Base-by-base conservation (phyloP, 1,140 invertebrate species). In the Goniozus legneri region DNA sequence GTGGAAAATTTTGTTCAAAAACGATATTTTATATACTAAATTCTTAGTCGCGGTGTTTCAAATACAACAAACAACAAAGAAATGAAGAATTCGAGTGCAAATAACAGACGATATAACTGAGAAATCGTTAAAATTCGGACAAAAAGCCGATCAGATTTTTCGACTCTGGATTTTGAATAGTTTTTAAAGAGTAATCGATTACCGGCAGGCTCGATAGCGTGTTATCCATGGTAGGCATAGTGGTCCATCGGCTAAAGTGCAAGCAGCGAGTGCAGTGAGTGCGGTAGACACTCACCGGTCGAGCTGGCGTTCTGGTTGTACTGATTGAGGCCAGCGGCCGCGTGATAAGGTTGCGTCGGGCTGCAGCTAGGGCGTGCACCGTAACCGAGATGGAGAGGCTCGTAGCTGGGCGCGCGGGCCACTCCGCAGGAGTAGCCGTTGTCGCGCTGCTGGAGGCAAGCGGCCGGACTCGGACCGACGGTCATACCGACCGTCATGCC, bases 371-470 rank as follows among this genome's bases (percentile, higher is more conserved):
- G 77, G 32, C 84, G 73, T 16, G 83, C 77, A 6, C 82, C 82
- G 64, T 82, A 84, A 36, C 81, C 79, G 3, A 88, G 77, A 47
- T 84, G 80, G 13, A 88, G 71, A 2, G 82, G 80, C 55, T 88
- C 86, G 68, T 88, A 84, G 22, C 73, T 73, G 8, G 79, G 73
- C 1, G 79, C 69, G 33, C 80, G 61, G 24, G 78, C 73, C 63
- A 87, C 84, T 34, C 79, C 79, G 68, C 86, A 87, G 21, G 79
- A 77, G 50, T 85, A 86, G 12, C 72, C 71, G 51, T 78, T 79
- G 55, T 85, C 83, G 8, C 83, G 73, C 61, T 85, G 83, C 64
- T 88, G 86, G 13, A 88, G 75, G 71, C 86, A 84, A 1, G 81
- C 77, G 2, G 77, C 77, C 0, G 81, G 79, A 18, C 79, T 79